phyloP scores from a whole-genome alignment of 2,113 vertebrate species.

The Toxotes jaculatrix region DNA sequence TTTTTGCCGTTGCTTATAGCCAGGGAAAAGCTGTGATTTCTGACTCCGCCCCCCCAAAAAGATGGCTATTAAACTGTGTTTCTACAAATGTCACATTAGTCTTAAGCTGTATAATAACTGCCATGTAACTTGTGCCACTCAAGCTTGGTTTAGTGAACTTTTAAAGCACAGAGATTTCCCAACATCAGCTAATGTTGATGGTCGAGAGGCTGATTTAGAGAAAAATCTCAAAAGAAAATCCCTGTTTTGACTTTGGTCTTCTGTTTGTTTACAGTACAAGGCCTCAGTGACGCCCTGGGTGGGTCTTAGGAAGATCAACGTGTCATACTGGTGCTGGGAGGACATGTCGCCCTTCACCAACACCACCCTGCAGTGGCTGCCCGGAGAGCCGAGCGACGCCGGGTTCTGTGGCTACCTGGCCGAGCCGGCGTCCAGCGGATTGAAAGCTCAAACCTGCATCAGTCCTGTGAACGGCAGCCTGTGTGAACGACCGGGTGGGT shows the following conservation, averaged over 20 bases:
- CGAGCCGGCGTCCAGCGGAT: slow-evolving; percentile 86
- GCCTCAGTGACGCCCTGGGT: slow-evolving; percentile 94
- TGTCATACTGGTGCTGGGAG: slow-evolving; percentile 99
- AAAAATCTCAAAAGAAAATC: neutral
- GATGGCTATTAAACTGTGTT: neutral
- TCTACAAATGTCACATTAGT: neutral
- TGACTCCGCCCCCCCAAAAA: neutral
- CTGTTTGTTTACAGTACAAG: slow-evolving; percentile 83
- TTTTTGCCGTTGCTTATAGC: neutral
- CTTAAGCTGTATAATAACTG: neutral
- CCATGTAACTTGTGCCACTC: neutral
- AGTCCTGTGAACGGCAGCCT: slow-evolving; percentile 88
- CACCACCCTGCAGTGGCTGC: slow-evolving; percentile 92
- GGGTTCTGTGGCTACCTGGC: slow-evolving; percentile 96
- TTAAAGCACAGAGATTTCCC: neutral
- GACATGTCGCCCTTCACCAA: slow-evolving; percentile 99
- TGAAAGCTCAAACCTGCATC: slow-evolving; percentile 95
- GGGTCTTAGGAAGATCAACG: slow-evolving; percentile 95
- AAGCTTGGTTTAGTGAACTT: neutral
- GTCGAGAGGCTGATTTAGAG: neutral
- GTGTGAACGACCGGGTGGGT: slow-evolving; percentile 93
- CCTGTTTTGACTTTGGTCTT: neutral
- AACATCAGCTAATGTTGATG: neutral
- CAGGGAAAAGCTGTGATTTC: neutral
- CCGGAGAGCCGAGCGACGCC: slow-evolving; percentile 92